A percentile compares a stretch with the other conserved stretches of the same genome.
Conservation (phyloP, 2,113 vertebrate genomes). For the Hymenochirus boettgeri region DNA sequence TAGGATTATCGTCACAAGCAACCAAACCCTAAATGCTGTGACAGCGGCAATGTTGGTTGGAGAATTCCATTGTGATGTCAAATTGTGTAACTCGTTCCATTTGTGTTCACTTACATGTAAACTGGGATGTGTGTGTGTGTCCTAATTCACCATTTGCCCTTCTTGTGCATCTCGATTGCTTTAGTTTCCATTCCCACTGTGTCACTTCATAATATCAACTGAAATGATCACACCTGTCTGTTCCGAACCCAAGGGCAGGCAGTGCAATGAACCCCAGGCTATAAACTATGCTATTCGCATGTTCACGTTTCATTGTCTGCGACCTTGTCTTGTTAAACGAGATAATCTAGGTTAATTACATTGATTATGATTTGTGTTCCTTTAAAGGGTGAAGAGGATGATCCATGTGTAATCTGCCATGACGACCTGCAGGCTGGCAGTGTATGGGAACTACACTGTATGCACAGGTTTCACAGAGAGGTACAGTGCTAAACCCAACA, state of each 20-base stretch:
- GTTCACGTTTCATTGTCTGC: conserved; percentile 22
- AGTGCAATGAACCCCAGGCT: conserved; percentile 8
- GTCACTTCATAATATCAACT: neutral
- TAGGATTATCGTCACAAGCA: too few relatives aligned
- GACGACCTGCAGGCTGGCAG: conserved; percentile 49
- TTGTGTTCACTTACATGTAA: too few relatives aligned
- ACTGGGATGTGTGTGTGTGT: too few relatives aligned
- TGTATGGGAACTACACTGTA: conserved; percentile 53
- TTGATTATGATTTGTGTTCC: conserved; percentile 24
- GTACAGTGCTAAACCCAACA: too few relatives aligned
- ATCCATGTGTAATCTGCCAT: conserved; percentile 55
- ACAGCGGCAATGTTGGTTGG: too few relatives aligned
- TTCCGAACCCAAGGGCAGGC: too few relatives aligned
- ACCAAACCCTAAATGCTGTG: too few relatives aligned
- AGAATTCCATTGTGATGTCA: too few relatives aligned
- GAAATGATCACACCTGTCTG: neutral
- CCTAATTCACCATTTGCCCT: neutral
- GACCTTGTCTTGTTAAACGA: conserved; percentile 21
- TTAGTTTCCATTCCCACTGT: neutral
- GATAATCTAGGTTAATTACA: conserved; percentile 16
- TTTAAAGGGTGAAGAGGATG: conserved; percentile 50
- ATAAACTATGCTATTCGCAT: conserved; percentile 16
- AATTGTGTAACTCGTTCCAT: too few relatives aligned
- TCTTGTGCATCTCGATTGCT: neutral
- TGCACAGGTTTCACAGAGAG: conserved; percentile 63